Conservation (phyloP, 2,797 vertebrate genomes). For the Acanthiza pusilla region DNA sequence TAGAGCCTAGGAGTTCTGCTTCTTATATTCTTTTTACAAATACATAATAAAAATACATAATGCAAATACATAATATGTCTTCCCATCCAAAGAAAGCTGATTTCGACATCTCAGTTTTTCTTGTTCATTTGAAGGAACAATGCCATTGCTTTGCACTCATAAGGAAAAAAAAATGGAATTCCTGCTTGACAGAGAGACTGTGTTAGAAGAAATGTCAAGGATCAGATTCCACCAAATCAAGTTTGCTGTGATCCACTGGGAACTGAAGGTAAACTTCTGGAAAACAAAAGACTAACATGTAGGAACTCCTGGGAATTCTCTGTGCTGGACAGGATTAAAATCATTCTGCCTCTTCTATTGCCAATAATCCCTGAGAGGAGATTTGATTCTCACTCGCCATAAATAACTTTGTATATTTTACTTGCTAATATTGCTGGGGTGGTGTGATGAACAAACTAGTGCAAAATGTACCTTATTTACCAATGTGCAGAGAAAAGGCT, state of each 20-base stretch:
- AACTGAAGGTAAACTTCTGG: slow-evolving; percentile 14
- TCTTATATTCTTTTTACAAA: background rate
- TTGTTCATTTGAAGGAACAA: background rate
- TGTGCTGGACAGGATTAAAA: slow-evolving; percentile 40
- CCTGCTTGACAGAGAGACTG: background rate
- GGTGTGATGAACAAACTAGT: background rate
- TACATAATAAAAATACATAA: background rate
- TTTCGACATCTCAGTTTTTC: background rate
- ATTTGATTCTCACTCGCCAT: background rate
- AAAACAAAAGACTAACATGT: slow-evolving; percentile 23
- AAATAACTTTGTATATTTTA: background rate
- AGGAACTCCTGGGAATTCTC: slow-evolving; percentile 11
- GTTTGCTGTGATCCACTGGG: slow-evolving; percentile 6
- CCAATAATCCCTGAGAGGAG: background rate
- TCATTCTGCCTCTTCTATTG: slow-evolving; percentile 11
- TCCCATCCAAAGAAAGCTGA: background rate
- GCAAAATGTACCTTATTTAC: background rate
- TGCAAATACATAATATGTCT: background rate
- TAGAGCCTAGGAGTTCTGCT: background rate
- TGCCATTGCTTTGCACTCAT: background rate
- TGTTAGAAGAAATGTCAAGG: slow-evolving; percentile 22
- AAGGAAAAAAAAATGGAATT: background rate
- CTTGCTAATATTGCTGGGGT: background rate
- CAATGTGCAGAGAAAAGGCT: background rate
- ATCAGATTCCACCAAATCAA: slow-evolving; percentile 38